Evolutionary conservation across 2,113 vertebrate species (phyloP).

Genomic region (Pampusana beccarii): DNA sequence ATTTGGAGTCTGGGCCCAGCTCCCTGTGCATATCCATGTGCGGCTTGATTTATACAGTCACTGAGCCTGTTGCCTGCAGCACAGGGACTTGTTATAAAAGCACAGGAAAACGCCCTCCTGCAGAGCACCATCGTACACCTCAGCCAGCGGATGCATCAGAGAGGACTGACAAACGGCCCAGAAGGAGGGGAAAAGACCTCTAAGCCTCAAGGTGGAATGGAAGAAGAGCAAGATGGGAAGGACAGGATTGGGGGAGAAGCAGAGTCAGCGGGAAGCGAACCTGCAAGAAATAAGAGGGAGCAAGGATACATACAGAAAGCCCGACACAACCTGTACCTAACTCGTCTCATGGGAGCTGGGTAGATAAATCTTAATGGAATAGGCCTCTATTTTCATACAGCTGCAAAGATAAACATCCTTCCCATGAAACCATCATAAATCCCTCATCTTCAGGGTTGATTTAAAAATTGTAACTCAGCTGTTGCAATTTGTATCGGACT

Average conservation of each 20-base stretch:
- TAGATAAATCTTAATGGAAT: neutral
- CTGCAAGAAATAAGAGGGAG: neutral
- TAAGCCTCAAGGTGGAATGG: neutral
- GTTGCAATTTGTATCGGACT: slow-evolving; percentile 44
- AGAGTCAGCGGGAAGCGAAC: neutral
- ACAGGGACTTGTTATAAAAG: neutral
- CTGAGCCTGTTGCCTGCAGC: neutral
- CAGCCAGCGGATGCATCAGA: neutral
- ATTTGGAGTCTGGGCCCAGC: neutral
- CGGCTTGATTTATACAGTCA: slow-evolving; percentile 10
- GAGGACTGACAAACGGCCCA: neutral
- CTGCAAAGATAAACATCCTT: slow-evolving; percentile 64
- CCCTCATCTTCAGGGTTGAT: slow-evolving; percentile 48
- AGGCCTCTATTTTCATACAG: slow-evolving; percentile 39
- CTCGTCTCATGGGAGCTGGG: neutral
- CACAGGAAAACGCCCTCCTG: neutral
- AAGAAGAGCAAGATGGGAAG: neutral
- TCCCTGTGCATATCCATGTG: neutral
- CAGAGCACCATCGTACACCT: neutral
- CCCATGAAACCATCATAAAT: slow-evolving; percentile 58
- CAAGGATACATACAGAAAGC: neutral
- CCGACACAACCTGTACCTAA: neutral
- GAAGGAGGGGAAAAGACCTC: neutral
- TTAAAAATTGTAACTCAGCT: slow-evolving; percentile 69
- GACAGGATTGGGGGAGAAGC: neutral